phyloP scores from a whole-genome alignment of 2,113 vertebrate genomes.

The Salvelinus namaycush region DNA sequence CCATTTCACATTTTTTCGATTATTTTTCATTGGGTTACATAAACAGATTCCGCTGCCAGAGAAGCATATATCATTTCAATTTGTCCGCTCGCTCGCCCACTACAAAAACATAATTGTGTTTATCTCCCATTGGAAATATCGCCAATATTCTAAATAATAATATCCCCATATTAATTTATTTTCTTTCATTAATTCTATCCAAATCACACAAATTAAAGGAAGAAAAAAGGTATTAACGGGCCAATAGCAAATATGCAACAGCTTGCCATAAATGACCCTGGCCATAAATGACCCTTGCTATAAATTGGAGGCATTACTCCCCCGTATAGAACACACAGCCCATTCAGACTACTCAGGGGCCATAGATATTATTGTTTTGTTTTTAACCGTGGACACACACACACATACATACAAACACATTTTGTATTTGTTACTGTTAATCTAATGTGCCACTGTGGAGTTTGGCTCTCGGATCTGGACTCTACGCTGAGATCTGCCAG shows the following conservation, averaged over 20 bases:
- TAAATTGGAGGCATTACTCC: background rate
- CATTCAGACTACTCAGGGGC: background rate
- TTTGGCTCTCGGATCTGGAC: background rate
- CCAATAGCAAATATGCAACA: constrained; percentile 2
- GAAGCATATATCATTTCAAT: too few relatives aligned
- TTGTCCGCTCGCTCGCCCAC: too few relatives aligned
- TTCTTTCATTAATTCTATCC: background rate
- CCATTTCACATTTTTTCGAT: too few relatives aligned
- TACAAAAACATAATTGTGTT: background rate
- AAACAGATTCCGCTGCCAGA: too few relatives aligned
- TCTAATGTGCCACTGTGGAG: background rate
- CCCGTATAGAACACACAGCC: background rate
- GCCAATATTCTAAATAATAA: background rate
- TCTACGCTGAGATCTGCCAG: background rate
- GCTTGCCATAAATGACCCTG: background rate
- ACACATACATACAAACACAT: too few relatives aligned
- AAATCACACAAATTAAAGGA: constrained; percentile 1
- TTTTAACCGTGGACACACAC: background rate
- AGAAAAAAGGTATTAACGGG: background rate
- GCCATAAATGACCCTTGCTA: background rate
- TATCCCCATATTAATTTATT: background rate
- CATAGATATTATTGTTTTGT: background rate
- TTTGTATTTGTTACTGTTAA: background rate
- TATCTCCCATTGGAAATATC: background rate
- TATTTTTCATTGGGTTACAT: too few relatives aligned